Evolutionary conservation across 2,797 vertebrate species (phyloP).

Genomic region (Pagetopsis macropterus): DNA sequence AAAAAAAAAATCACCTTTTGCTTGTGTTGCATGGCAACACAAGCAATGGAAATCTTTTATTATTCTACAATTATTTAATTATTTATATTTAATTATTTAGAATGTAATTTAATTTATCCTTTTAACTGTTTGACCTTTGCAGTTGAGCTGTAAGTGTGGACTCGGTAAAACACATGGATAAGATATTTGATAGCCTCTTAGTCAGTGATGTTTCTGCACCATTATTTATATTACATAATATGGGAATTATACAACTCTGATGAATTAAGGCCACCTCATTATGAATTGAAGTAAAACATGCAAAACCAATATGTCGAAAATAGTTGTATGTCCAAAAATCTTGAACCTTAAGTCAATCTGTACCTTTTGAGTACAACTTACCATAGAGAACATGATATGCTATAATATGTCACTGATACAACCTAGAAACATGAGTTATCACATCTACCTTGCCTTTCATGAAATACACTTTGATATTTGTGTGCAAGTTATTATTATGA

Average conservation of each 20-base stretch:
- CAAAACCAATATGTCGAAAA: conserved; percentile 12
- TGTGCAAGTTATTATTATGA: neutral
- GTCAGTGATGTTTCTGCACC: neutral
- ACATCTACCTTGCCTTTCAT: neutral
- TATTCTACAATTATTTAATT: neutral
- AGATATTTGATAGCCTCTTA: conserved; percentile 1
- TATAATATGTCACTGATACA: neutral
- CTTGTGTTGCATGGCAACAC: too few species aligned
- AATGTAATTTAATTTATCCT: neutral
- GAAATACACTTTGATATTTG: neutral
- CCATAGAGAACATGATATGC: neutral
- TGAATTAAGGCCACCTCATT: conserved; percentile 18
- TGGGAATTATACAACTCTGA: conserved; percentile 22
- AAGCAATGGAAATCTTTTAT: neutral
- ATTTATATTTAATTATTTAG: too few species aligned
- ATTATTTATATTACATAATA: conserved; percentile 29
- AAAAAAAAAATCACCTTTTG: too few species aligned
- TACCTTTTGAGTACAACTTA: neutral
- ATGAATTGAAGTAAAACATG: conserved; percentile 8
- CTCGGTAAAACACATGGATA: neutral
- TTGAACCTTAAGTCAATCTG: neutral
- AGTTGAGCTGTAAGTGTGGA: neutral
- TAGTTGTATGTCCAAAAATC: neutral
- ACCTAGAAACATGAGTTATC: neutral
- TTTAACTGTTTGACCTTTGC: conserved; percentile 19